A percentile compares a stretch with the other conserved stretches of the same genome.
Evolutionary conservation across 2,888 invertebrate species (phyloP).

Genomic region (Anaspis maculata): DNA sequence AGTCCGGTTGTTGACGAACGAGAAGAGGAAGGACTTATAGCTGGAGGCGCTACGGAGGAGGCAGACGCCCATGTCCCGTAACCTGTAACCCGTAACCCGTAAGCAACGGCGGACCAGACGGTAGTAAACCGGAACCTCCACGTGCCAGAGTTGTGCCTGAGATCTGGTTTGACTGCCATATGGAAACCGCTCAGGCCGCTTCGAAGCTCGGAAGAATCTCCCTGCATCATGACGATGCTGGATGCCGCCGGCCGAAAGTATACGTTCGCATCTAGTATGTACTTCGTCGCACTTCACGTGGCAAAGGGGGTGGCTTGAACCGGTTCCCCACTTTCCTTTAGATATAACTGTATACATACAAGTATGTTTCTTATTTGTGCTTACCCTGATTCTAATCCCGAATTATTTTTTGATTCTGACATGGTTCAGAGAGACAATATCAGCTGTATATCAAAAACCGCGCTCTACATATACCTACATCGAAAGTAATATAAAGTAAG

Average conservation of each 20-base stretch:
- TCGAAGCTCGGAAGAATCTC: constrained; percentile 10
- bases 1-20: constrained; percentile 15
- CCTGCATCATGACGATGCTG: constrained; percentile 11
- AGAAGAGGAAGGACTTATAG: constrained; percentile 11
- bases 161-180: constrained; percentile 38
- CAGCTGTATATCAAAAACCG: too few relatives aligned
- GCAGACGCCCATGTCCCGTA: constrained; percentile 11
- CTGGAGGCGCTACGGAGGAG: constrained; percentile 13
- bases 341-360: constrained; percentile 25
- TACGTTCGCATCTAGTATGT: constrained; percentile 8
- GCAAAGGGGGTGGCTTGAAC: constrained; percentile 28
- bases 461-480: too few relatives aligned
- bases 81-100: too few relatives aligned
- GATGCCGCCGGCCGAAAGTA: constrained; percentile 11
- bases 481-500: too few relatives aligned
- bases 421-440: too few relatives aligned
- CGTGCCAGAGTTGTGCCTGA: constrained; percentile 33
- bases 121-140: constrained; percentile 31
- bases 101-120: constrained; percentile 15
- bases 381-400: too few relatives aligned
- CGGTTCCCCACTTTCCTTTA: constrained; percentile 27
- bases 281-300: constrained; percentile 14
- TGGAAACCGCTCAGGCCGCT: constrained; percentile 18
- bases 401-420: too few relatives aligned
- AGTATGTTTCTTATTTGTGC: too few relatives aligned